Base-by-base conservation (phyloP, 2,888 invertebrate species). In the Belgica antarctica region DNA sequence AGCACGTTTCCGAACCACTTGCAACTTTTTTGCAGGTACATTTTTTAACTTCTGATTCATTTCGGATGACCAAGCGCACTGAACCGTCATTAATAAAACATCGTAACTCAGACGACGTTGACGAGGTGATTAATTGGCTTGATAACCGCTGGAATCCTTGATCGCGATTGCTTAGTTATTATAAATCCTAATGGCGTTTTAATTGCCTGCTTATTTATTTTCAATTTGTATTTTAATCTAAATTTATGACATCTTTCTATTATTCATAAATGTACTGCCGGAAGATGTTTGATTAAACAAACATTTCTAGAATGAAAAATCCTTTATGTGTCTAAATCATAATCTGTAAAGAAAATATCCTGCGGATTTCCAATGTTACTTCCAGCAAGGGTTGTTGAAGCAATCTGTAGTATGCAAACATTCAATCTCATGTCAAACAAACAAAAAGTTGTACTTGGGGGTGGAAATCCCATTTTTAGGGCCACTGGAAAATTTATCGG, bases 241-340 rank as follows among this genome's bases (percentile, higher is more conserved):
- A n/a, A n/a, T n/a, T n/a, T n/a, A 31, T 7, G 10, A 41, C 41
- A n/a, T 41, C 15, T 41, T 15, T n/a, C 10, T 41, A 15, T 41
- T n/a, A n/a, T 41, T 10, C 41, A 41, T 41, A 41, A 41, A 41
- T 41, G 41, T 41, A 41, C 41, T 41, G 41, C 41, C 41, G 41
- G 15, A 15, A 41, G 41, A 41, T 41, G 41, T 41, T 41, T 41
- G 41, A 41, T 41, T 10, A 41, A 41, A 5, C 10, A 10, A 31
- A 10, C 31, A 31, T 31, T 31, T 10, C 31, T 4, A 41, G n/a
- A 10, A 41, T 34, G 34, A 34, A 34, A 34, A 7, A 34, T 41
- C 15, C n/a, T 41, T 41, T 41, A 41, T 41, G 41, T n/a, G n/a
- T n/a, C n/a, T n/a, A 41, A 41, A 41, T 15, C 15, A 7, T 41